These are phyloP conservation scores for Hippocampus mohnikei DNA, from an alignment of 2,113 vertebrate genomes.

Conservation along the genomic window DNA sequence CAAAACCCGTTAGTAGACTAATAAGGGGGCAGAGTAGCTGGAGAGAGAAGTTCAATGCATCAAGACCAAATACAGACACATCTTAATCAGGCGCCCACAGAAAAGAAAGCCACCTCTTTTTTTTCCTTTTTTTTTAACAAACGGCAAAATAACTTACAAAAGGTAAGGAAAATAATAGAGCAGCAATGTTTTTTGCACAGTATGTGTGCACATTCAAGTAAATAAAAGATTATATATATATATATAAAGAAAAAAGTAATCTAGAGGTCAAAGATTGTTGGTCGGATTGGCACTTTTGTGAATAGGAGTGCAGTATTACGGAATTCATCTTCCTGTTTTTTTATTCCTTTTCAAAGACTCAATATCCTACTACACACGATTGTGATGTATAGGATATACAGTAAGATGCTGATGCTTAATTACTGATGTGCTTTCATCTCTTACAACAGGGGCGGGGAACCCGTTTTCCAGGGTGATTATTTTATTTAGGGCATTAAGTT, in stretches of 20 bases:
- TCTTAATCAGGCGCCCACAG: conserved; percentile 64
- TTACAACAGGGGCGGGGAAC: not conserved
- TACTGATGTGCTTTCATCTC: conserved; percentile 39
- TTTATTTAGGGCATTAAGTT: not conserved
- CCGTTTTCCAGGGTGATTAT: not conserved
- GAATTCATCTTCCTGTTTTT: conserved; percentile 47
- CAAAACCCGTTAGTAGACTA: conserved; percentile 25
- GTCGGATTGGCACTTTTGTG: conserved; percentile 82
- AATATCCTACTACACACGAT: conserved; percentile 36
- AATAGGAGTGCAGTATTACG: conserved; percentile 75
- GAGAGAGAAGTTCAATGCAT: conserved; percentile 41
- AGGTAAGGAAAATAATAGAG: conserved; percentile 72
- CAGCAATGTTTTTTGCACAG: conserved; percentile 77
- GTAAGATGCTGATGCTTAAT: conserved; percentile 37
- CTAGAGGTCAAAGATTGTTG: conserved; percentile 72
- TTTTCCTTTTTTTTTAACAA: not conserved
- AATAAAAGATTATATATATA: conserved; percentile 47
- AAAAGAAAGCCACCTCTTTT: conserved; percentile 64
- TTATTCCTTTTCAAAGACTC: conserved; percentile 31
- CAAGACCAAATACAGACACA: conserved; percentile 13
- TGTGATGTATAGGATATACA: conserved; percentile 16
- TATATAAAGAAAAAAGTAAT: conserved; percentile 49
- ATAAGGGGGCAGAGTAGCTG: conserved; percentile 26
- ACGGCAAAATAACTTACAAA: conserved; percentile 66
- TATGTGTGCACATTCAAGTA: conserved; percentile 80